Percentiles rank a stretch among this genome's conserved stretches.
Conservation (phyloP, 2,113 vertebrate species). For the Lagopus leucura region DNA sequence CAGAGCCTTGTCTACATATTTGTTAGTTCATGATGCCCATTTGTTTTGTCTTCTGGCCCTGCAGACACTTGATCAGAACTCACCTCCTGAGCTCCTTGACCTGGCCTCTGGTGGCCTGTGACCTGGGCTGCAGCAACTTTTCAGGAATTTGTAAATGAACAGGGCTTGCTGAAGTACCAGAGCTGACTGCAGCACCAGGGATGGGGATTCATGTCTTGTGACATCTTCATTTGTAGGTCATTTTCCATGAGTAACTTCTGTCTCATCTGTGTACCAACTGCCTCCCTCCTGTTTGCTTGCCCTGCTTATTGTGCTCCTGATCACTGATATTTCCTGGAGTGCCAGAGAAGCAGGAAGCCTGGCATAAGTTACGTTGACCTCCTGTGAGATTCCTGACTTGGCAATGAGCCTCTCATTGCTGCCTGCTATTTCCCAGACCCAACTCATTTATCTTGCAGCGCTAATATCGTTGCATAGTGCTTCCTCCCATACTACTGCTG, state of each 20-base stretch:
- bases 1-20: not conserved
- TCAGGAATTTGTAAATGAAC: not conserved
- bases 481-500: not conserved
- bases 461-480: not conserved
- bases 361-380: not conserved
- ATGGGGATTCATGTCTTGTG: not conserved
- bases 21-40: not conserved
- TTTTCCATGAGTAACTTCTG: not conserved
- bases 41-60: not conserved
- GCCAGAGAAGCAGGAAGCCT: not conserved
- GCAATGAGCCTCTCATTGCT: not conserved
- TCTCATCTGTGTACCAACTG: not conserved
- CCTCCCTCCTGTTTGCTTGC: not conserved
- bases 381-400: not conserved
- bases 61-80: not conserved
- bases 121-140: not conserved
- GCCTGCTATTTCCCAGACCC: not conserved
- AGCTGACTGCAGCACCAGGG: not conserved
- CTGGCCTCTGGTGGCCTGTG: not conserved
- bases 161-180: not conserved
- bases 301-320: not conserved
- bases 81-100: rapidly evolving
- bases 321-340: not conserved
- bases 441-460: not conserved
- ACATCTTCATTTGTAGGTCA: not conserved